Conservation (phyloP, 2,888 invertebrate genomes). For the Lithophane socia region DNA sequence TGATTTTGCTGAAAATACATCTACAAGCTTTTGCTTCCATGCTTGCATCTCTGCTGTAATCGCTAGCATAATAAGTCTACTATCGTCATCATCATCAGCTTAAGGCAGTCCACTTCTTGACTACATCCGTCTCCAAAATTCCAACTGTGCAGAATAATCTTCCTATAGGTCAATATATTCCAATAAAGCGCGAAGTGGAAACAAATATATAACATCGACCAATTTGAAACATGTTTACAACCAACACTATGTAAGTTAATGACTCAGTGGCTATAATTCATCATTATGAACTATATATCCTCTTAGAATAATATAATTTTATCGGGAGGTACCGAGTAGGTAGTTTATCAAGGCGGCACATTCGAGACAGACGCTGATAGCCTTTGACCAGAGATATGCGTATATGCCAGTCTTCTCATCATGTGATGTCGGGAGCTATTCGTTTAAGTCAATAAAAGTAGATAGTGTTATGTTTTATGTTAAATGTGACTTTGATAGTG, state of each 20-base stretch:
- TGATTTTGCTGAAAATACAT: background rate
- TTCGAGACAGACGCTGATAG: constrained; percentile 60
- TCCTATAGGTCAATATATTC: background rate
- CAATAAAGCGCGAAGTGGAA: background rate
- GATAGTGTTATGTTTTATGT: constrained; percentile 43
- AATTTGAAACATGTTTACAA: constrained; percentile 19
- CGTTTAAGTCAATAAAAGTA: constrained; percentile 23
- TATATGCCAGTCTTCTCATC: constrained; percentile 34
- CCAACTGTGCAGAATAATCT: background rate
- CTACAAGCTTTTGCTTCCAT: background rate
- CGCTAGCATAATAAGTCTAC: background rate
- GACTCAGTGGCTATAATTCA: constrained; percentile 28
- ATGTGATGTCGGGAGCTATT: constrained; percentile 41
- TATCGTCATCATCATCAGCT: background rate
- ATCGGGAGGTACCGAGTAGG: constrained; percentile 42
- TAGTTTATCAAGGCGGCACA: constrained; percentile 62
- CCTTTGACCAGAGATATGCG: constrained; percentile 63
- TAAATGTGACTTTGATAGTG: constrained; percentile 28
- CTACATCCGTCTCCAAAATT: background rate
- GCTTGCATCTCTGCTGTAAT: background rate
- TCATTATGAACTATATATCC: constrained; percentile 11
- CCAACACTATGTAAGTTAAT: background rate
- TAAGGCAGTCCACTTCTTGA: no score
- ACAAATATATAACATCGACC: background rate
- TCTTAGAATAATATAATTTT: constrained; percentile 21